Conservation (phyloP, 2,888 invertebrate species). For the Reticulitermes lucifugus region DNA sequence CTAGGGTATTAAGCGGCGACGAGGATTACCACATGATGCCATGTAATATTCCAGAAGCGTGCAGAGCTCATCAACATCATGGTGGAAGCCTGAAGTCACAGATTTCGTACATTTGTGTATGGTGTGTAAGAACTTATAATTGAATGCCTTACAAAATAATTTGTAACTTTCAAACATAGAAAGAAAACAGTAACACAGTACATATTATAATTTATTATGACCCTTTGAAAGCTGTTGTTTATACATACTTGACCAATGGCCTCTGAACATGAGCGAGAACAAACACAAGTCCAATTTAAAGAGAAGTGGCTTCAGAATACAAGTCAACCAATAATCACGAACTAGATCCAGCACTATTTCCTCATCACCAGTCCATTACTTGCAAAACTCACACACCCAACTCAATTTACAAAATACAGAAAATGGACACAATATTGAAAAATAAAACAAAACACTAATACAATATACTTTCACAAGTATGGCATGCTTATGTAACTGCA, state of each 20-base stretch:
- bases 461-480: conserved; percentile 66
- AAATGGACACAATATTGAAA: neutral
- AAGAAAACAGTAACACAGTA: neutral
- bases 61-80: too few species aligned
- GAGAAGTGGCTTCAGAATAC: conserved; percentile 33
- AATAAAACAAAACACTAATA: conserved; percentile 63
- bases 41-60: too few species aligned
- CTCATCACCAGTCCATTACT: neutral
- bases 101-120: too few species aligned
- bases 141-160: too few species aligned
- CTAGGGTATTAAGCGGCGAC: too few species aligned
- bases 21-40: too few species aligned
- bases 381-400: conserved; percentile 16
- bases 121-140: too few species aligned
- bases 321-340: neutral
- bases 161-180: too few species aligned
- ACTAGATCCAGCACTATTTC: conserved; percentile 1
- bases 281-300: conserved; percentile 41
- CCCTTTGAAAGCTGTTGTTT: conserved; percentile 43
- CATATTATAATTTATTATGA: conserved; percentile 43
- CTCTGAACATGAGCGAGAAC: conserved; percentile 40
- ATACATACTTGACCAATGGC: conserved; percentile 40
- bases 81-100: too few species aligned
- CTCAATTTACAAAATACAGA: conserved; percentile 19
- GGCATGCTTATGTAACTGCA: conserved; percentile 64